phyloP scores from a whole-genome alignment of 2,797 vertebrate genomes.

The Lophotriccus pileatus region DNA sequence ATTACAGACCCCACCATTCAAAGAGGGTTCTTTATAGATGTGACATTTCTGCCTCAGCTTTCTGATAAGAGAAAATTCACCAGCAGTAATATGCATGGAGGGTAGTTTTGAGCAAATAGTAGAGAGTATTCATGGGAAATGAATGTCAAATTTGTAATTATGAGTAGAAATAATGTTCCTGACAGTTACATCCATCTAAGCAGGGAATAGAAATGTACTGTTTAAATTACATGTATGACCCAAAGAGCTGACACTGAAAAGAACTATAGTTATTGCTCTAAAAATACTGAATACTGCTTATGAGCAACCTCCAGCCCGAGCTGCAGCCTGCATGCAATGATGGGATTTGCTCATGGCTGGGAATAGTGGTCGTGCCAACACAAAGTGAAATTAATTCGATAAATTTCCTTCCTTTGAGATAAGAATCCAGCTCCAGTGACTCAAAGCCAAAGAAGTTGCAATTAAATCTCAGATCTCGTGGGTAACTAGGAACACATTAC shows the following conservation, averaged over 20 bases:
- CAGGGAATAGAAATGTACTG: constrained; percentile 48
- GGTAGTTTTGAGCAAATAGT: constrained; percentile 48
- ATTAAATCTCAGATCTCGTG: background rate
- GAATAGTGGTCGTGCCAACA: background rate
- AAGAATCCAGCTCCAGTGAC: background rate
- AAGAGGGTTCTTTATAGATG: background rate
- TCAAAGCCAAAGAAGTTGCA: constrained; percentile 10
- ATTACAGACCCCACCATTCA: background rate
- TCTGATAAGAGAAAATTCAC: constrained; percentile 17
- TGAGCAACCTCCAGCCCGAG: background rate
- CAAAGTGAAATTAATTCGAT: constrained; percentile 8
- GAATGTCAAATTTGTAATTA: constrained; percentile 65
- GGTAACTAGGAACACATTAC: background rate
- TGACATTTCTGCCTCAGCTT: constrained; percentile 8
- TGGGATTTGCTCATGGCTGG: background rate
- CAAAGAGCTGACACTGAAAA: constrained; percentile 35
- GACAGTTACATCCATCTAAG: constrained; percentile 52
- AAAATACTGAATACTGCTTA: constrained; percentile 25
- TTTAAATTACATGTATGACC: constrained; percentile 60
- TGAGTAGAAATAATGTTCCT: constrained; percentile 52
- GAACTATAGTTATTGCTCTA: constrained; percentile 35
- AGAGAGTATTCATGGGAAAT: constrained; percentile 42
- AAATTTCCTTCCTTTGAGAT: constrained; percentile 3
- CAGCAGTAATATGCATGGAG: constrained; percentile 1
- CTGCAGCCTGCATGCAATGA: background rate